These are phyloP conservation scores for Lasiurus cinereus DNA, from an alignment of 2,113 vertebrate species.

Conservation along the genomic window DNA sequence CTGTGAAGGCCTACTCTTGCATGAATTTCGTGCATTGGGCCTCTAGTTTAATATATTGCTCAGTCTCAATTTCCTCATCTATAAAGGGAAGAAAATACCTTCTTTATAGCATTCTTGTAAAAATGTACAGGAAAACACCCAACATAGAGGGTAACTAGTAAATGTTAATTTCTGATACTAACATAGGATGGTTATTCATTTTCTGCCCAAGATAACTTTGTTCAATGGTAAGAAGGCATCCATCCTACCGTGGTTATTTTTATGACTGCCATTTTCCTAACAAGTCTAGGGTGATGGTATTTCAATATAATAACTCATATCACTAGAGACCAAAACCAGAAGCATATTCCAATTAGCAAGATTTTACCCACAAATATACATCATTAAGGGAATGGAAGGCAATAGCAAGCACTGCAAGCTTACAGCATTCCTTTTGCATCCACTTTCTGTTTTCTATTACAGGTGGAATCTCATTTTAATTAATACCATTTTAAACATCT, in stretches of 20 bases:
- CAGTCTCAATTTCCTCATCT: conserved; percentile 24
- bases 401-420: conserved; percentile 25
- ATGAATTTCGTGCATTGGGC: too few species aligned
- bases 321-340: conserved; percentile 60
- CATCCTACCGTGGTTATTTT: not conserved
- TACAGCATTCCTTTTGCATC: conserved; percentile 65
- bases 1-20: too few species aligned
- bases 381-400: conserved; percentile 57
- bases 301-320: conserved; percentile 1
- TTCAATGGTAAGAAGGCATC: conserved; percentile 44
- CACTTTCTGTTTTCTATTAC: conserved; percentile 79
- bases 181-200: conserved; percentile 1
- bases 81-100: not conserved
- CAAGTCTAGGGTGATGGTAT: not conserved
- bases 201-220: conserved; percentile 37
- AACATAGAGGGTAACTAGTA: not conserved
- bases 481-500: conserved; percentile 80
- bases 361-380: conserved; percentile 58
- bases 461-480: conserved; percentile 82
- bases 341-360: conserved; percentile 50
- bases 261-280: not conserved
- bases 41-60: not conserved
- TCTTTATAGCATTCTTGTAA: not conserved
- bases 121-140: conserved; percentile 2
- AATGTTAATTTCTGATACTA: conserved; percentile 22